Conservation (phyloP, 2,888 invertebrate species). For the Zhuqinia jingwanae region DNA sequence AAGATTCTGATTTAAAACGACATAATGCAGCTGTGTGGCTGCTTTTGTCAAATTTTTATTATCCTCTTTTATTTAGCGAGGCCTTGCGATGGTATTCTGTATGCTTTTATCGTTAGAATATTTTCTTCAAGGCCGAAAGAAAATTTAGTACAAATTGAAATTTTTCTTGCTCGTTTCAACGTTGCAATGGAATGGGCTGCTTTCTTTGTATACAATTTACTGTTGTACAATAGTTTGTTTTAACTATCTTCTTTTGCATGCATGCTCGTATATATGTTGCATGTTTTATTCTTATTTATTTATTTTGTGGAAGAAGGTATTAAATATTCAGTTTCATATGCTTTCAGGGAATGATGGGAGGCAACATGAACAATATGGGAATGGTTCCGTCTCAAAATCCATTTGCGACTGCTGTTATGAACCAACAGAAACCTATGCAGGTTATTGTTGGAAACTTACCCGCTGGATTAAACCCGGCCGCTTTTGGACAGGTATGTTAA, state of each 20-base stretch:
- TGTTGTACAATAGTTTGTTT: slow-evolving; percentile 19
- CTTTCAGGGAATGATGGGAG: slow-evolving; percentile 77
- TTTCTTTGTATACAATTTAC: slow-evolving; percentile 32
- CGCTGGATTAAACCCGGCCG: slow-evolving; percentile 75
- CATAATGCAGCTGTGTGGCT: neutral
- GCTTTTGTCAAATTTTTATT: slow-evolving; percentile 1
- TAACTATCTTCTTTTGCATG: neutral
- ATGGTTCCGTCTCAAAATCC: slow-evolving; percentile 74
- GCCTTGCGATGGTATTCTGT: slow-evolving; percentile 73
- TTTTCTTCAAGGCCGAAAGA: slow-evolving; percentile 75
- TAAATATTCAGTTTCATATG: no score
- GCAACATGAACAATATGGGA: slow-evolving; percentile 73
- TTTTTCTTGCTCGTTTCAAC: slow-evolving; percentile 38
- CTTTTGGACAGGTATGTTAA: slow-evolving; percentile 74
- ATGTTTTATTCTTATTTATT: neutral
- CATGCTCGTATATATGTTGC: neutral
- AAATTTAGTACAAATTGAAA: slow-evolving; percentile 38
- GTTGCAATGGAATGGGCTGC: neutral
- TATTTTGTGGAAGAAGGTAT: no score
- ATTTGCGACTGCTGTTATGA: slow-evolving; percentile 71
- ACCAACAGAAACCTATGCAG: slow-evolving; percentile 71
- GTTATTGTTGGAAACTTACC: slow-evolving; percentile 75
- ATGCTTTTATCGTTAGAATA: slow-evolving; percentile 54
- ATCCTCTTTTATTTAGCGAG: neutral
- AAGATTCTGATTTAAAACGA: slow-evolving; percentile 46